Conservation (phyloP, 2,888 invertebrate genomes). For the Leptogaster cylindrica region DNA sequence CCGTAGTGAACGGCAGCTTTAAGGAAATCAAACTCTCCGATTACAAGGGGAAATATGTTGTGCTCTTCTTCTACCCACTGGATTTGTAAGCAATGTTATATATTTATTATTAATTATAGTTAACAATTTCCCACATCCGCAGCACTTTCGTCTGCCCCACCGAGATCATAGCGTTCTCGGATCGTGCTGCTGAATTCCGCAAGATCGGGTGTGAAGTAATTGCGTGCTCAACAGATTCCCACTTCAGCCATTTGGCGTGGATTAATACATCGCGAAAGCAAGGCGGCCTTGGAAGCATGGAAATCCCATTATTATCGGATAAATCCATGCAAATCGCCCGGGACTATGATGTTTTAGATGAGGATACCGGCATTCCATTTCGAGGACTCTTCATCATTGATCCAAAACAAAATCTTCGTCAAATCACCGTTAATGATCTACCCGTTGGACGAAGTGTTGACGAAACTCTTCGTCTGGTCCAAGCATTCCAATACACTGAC, state of each 20-base stretch:
- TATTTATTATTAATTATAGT: not conserved
- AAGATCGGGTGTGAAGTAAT: slow-evolving; percentile 86
- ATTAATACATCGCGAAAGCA: slow-evolving; percentile 92
- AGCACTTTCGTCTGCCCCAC: slow-evolving; percentile 85
- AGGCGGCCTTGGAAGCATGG: slow-evolving; percentile 92
- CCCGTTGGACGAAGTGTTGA: slow-evolving; percentile 93
- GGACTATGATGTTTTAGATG: slow-evolving; percentile 89
- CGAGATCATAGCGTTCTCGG: slow-evolving; percentile 98
- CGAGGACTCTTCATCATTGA: slow-evolving; percentile 97
- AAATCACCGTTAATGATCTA: slow-evolving; percentile 95
- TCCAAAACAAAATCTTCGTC: slow-evolving; percentile 82
- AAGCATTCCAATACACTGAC: slow-evolving; percentile 97
- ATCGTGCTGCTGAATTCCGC: slow-evolving; percentile 81
- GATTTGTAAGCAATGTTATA: slow-evolving; percentile 67
- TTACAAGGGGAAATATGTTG: slow-evolving; percentile 86
- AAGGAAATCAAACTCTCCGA: slow-evolving; percentile 77
- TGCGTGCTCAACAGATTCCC: slow-evolving; percentile 94
- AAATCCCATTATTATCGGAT: slow-evolving; percentile 93
- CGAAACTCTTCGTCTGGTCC: slow-evolving; percentile 91
- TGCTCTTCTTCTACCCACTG: slow-evolving; percentile 90
- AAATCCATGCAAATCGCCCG: slow-evolving; percentile 85
- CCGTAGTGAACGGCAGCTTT: slow-evolving; percentile 83
- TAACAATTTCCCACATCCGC: not conserved
- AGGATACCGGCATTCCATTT: slow-evolving; percentile 90
- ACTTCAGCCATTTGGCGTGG: slow-evolving; percentile 98